These are phyloP conservation scores for Threskiornis aethiopicus DNA, from an alignment of 2,797 vertebrate species.

Conservation along the genomic window DNA sequence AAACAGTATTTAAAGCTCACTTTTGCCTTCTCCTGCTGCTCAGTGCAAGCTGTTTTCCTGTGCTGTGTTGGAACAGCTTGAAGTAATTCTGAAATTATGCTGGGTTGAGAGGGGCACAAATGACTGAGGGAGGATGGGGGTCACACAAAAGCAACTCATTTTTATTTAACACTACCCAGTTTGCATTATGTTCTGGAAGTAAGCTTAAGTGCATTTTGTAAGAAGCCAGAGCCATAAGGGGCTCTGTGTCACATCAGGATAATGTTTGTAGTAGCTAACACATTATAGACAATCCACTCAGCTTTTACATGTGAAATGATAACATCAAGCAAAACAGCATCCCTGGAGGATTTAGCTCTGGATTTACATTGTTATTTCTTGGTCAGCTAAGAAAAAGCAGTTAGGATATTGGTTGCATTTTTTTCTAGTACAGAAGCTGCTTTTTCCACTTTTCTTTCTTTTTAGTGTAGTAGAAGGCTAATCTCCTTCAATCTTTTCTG, in stretches of 20 bases:
- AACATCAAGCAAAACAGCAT: not conserved
- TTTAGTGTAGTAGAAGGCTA: not conserved
- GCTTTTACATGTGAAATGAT: not conserved
- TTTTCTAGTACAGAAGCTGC: not conserved
- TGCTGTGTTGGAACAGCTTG: not conserved
- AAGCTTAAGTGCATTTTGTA: not conserved
- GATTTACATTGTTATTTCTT: not conserved
- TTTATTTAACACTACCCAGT: not conserved
- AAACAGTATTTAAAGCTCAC: constrained; percentile 20
- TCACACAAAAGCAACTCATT: not conserved
- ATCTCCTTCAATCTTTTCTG: not conserved
- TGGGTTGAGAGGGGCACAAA: not conserved
- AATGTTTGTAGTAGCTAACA: not conserved
- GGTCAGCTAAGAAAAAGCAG: not conserved
- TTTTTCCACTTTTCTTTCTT: not conserved
- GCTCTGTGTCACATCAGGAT: not conserved
- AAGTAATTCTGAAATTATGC: not conserved
- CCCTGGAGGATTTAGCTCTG: not conserved
- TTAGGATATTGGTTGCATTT: not conserved
- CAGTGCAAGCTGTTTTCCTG: not conserved
- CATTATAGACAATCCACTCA: not conserved
- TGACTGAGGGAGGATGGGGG: not conserved
- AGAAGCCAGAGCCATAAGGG: not conserved
- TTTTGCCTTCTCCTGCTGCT: constrained; percentile 25
- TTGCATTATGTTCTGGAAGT: not conserved